Conservation (phyloP, 1,140 invertebrate species). For the Hypothenemus hampei region DNA sequence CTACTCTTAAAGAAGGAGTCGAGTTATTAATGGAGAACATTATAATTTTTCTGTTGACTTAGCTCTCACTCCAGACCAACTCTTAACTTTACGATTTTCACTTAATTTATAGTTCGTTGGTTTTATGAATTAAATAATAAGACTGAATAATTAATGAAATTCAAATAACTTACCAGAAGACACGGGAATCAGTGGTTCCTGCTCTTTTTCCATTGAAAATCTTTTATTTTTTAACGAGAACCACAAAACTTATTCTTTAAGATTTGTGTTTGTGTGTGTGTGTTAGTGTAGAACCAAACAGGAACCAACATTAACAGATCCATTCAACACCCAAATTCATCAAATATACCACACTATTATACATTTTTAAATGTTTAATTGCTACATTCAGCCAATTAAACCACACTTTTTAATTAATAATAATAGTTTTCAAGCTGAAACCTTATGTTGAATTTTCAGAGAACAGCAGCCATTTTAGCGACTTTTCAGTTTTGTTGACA, state of each 20-base stretch:
- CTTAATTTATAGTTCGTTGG: neutral
- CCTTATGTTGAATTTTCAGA: too few species aligned
- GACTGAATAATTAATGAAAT: neutral
- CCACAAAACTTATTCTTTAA: neutral
- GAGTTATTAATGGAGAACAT: neutral
- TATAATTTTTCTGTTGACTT: too few species aligned
- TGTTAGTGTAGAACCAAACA: slow-evolving; percentile 3
- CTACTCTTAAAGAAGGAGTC: neutral
- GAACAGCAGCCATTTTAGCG: too few species aligned
- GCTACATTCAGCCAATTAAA: neutral
- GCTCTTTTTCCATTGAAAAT: slow-evolving; percentile 32
- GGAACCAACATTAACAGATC: neutral
- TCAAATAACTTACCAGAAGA: slow-evolving; percentile 32
- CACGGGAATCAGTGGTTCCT: slow-evolving; percentile 33
- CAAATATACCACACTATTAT: neutral
- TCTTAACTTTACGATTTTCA: neutral
- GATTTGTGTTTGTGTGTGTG: too few species aligned
- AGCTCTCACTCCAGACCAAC: too few species aligned
- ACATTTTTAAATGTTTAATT: neutral
- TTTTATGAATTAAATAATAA: neutral
- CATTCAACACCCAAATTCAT: neutral
- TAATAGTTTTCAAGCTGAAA: too few species aligned
- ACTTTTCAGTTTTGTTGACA: too few species aligned
- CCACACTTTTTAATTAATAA: too few species aligned
- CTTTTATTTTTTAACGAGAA: neutral